A percentile compares a stretch with the other conserved stretches of the same genome.
Conservation (phyloP, 2,888 invertebrate species). For the Archaeoteleia sp. region DNA sequence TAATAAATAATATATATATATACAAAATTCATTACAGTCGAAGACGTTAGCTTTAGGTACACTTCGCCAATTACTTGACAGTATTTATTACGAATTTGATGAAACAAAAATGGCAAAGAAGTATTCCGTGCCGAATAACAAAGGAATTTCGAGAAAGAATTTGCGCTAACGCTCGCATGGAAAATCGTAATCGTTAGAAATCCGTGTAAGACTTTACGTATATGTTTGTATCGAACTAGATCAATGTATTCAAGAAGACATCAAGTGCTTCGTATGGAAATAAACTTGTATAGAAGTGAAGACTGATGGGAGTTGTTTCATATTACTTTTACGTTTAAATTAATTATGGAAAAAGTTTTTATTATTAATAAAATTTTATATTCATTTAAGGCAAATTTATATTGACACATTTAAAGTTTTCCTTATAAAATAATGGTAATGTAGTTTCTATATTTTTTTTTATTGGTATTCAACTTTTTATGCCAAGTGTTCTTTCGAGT, state of each 20-base stretch:
- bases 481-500: background rate
- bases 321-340: background rate
- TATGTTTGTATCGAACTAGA: constrained; percentile 52
- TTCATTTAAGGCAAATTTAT: background rate
- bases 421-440: background rate
- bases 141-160: constrained; percentile 37
- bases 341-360: too few relatives aligned
- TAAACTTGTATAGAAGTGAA: constrained; percentile 47
- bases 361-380: background rate
- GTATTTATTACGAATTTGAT: constrained; percentile 68
- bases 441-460: constrained; percentile 6
- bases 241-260: constrained; percentile 48
- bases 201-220: constrained; percentile 49
- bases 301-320: background rate
- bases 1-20: constrained; percentile 36
- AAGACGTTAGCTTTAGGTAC: constrained; percentile 59
- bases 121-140: constrained; percentile 20
- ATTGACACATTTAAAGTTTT: background rate
- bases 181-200: constrained; percentile 46
- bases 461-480: background rate
- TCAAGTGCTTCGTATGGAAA: constrained; percentile 48
- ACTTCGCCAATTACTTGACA: constrained; percentile 72
- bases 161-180: constrained; percentile 43
- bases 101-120: constrained; percentile 6
- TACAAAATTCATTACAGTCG: constrained; percentile 30